Base-by-base conservation (phyloP, 1,140 invertebrate genomes). In the Bombus terrestris region DNA sequence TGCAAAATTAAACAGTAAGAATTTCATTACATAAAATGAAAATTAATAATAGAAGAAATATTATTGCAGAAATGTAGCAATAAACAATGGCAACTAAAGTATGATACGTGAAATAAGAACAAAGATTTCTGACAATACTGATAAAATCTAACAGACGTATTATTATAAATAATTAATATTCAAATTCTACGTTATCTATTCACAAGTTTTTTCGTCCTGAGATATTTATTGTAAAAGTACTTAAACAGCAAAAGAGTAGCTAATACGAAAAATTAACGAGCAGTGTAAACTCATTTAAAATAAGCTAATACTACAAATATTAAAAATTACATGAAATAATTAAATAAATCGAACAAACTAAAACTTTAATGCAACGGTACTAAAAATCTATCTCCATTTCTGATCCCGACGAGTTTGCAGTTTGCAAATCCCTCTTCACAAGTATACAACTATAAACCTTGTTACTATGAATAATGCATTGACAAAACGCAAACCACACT, bases 401-500 rank as follows among this genome's bases (percentile, higher is more conserved):
- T 28, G 25, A 28, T 28, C 25, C 28, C 25, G 1, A 41, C 25
- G 41, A 72, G 37, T 39, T 28, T 6, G 25, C 71, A 73, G 3
- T 32, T 32, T n/a, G 39, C 39, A 41, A 28, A n/a, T 72, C 39
- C 13, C 15, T 43, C 41, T 28, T 28, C 22, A 5, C 22, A 8
- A n/a, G 13, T 28, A 6, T 37, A 13, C 32, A 59, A 59, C 41
- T 32, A 18, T 22, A 64, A 41, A 64, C 2, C 18, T 64, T 10
- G 13, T 41, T 37, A 8, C 28, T 9, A 76, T 76, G 35, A 83
- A 83, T 83, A 68, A 76, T 68, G 32, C 41, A 82, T 82, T 13
- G 13, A 66, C 25, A 13, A 66, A 66, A 64, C 32, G 32, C 39
- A 59, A 72, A 28, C 25, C 25, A 5, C 64, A 5, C 8, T 47